Base-by-base conservation (phyloP, 1,140 invertebrate species). In the Drosophila kanapiae region DNA sequence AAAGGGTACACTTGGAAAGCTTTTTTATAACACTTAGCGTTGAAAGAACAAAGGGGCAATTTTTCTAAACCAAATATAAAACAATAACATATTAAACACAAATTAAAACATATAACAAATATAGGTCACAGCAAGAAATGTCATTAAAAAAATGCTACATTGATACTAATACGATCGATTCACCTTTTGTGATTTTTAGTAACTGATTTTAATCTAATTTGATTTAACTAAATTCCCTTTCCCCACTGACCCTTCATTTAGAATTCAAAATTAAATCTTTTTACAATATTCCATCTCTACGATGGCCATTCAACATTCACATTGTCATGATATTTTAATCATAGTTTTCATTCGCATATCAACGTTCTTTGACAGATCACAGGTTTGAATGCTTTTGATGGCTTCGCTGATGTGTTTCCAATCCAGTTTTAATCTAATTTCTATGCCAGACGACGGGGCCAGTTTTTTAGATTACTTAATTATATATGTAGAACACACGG, bases 391-490 rank as follows among this genome's bases (percentile, higher is more conserved):
- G 57, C 35, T 38, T 57, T 59, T 75, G 78, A 80, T 75, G 57
- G 60, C 35, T 83, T 58, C 49, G 40, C 60, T 42, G 49, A 74
- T 80, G 64, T 78, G 65, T 42, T 27, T 42, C 23, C 23, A 49
- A 56, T 68, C 76, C 70, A 82, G 65, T 84, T 72, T 64, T n/a
- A 37, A 42, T 48, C 29, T 29, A 57, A 54, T 62, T 79, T 62
- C 23, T 65, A 75, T 65, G 58, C 48, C 49, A 58, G 51, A 42
- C 68, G 37, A 38, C 14, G 53, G 42, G 42, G 48, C 69, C 35
- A 59, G 57, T 61, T 57, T 67, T 38, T 57, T 63, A 78, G 48
- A 85, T 84, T 67, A 57, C 82, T 85, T 78, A 74, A 85, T 84
- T 82, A 80, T 61, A 75, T 60, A 76, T 54, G 65, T 74, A 69